Evolutionary conservation across 2,888 invertebrate species (phyloP).

Genomic region (Mythimna pallens): DNA sequence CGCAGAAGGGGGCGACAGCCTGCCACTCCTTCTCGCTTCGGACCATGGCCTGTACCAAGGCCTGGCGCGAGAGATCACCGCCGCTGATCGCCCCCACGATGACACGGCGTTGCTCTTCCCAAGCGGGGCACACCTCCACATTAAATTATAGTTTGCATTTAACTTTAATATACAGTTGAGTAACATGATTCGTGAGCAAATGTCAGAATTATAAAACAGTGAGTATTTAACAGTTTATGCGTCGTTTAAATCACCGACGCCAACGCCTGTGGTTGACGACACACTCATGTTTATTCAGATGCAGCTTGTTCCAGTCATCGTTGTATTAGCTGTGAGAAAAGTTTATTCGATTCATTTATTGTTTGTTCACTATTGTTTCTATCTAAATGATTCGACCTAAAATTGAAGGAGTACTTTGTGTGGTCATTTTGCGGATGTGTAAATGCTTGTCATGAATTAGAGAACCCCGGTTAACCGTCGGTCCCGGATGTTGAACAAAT

Average conservation of each 20-base stretch:
- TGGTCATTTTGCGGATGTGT: neutral
- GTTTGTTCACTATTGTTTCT: neutral
- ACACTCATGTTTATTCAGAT: slow-evolving; percentile 9
- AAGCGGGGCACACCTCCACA: too few species aligned
- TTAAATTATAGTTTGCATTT: neutral
- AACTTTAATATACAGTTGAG: neutral
- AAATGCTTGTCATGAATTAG: too few species aligned
- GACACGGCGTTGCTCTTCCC: too few species aligned
- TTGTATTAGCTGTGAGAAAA: neutral
- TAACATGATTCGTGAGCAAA: neutral
- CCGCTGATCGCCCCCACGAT: too few species aligned
- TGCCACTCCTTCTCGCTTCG: too few species aligned
- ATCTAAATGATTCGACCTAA: neutral
- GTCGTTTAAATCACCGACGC: neutral
- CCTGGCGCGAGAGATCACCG: too few species aligned
- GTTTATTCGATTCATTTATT: neutral
- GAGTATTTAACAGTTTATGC: neutral
- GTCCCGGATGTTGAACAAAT: neutral
- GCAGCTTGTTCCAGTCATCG: neutral
- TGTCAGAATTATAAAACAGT: neutral
- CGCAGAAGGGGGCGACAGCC: too few species aligned
- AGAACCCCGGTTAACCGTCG: too few species aligned
- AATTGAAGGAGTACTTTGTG: too few species aligned
- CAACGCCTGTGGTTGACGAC: neutral
- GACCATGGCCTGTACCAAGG: too few species aligned